These are phyloP conservation scores for Dryococelus australis DNA, from an alignment of 2,888 invertebrate species.

Conservation along the genomic window DNA sequence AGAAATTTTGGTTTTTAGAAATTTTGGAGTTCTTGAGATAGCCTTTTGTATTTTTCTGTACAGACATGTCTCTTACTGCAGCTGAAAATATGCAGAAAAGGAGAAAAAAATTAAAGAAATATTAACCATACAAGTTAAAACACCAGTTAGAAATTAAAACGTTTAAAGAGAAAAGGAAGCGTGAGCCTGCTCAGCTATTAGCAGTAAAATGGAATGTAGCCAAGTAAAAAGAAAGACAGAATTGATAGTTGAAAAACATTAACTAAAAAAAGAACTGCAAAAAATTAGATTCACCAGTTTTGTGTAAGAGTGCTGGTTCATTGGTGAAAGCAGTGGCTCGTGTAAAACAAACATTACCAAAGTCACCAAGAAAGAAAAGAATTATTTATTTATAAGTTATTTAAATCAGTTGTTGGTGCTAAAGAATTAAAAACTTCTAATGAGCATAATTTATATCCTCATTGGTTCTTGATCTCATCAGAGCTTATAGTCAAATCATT, in stretches of 20 bases:
- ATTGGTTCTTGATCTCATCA: background rate
- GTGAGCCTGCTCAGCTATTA: background rate
- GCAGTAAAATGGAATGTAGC: background rate
- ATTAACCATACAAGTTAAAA: conserved; percentile 28
- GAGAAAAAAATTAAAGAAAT: conserved; percentile 25
- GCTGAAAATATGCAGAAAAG: conserved; percentile 13
- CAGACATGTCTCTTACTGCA: background rate
- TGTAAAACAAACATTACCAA: conserved; percentile 6
- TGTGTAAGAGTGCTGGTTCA: background rate
- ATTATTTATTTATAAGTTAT: background rate
- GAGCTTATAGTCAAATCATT: background rate
- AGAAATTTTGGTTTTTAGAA: background rate
- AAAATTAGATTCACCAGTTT: background rate
- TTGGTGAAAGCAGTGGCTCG: background rate
- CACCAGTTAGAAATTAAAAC: background rate
- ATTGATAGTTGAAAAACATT: no score
- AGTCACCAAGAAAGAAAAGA: conserved; percentile 18
- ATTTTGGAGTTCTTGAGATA: background rate
- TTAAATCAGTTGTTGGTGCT: background rate
- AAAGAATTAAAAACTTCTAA: background rate
- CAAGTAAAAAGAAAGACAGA: background rate
- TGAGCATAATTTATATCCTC: background rate
- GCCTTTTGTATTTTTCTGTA: background rate
- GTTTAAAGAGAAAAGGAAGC: background rate
- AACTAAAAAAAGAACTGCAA: background rate